phyloP scores from a whole-genome alignment of 2,797 vertebrate species.

The Karalla daura region DNA sequence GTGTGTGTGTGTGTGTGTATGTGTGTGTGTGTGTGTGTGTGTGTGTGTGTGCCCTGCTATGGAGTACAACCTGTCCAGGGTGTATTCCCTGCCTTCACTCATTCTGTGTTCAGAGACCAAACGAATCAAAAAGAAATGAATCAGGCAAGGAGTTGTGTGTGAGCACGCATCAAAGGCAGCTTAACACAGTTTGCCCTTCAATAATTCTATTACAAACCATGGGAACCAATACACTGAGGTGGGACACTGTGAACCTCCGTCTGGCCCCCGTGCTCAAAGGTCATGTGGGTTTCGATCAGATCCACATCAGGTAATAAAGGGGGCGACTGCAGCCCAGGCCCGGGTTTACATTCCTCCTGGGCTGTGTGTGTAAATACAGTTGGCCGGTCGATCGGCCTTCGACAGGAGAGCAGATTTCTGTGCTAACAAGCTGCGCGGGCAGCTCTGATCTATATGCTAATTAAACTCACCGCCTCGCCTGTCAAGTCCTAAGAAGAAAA shows the following conservation, averaged over 20 bases:
- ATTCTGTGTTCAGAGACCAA: not conserved
- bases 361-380: conserved; percentile 9
- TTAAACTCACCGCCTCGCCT: conserved; percentile 28
- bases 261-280: conserved; percentile 11
- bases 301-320: conserved; percentile 1
- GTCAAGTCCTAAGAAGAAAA: conserved; percentile 1
- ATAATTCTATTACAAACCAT: conserved; percentile 31
- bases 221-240: conserved; percentile 36
- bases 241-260: conserved; percentile 1
- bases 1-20: too few species aligned
- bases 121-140: not conserved
- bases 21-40: too few species aligned
- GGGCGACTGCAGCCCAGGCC: not conserved
- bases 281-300: conserved; percentile 15
- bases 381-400: conserved; percentile 33
- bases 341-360: not conserved
- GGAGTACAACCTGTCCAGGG: too few species aligned
- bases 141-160: not conserved
- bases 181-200: conserved; percentile 9
- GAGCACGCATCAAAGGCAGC: not conserved
- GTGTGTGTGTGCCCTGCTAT: too few species aligned
- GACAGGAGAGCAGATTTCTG: conserved; percentile 25
- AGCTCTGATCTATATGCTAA: conserved; percentile 38
- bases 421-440: conserved; percentile 18
- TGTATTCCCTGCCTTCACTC: too few species aligned